Base-by-base conservation (phyloP, 1,140 invertebrate genomes). In the Rhagoletis pomonella region DNA sequence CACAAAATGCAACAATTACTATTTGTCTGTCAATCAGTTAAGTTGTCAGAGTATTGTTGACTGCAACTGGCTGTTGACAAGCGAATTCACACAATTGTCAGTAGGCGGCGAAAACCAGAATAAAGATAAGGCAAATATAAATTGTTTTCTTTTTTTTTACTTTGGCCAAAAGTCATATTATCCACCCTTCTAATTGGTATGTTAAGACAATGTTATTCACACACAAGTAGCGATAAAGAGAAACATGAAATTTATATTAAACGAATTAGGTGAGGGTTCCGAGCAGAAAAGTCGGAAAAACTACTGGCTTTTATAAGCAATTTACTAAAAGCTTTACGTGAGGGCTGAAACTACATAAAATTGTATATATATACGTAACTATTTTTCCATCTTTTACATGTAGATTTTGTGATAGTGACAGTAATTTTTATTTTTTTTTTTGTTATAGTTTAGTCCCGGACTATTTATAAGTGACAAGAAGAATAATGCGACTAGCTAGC, bases 171-270 rank as follows among this genome's bases (percentile, higher is more conserved):
- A 67, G n/a, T 67, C n/a, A 44, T 44, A 6, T 47, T 4, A 17
- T 39, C 14, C 67, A 73, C 67, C 39, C 67, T 2, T 5, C 9
- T 39, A 29, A 7, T 3, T 55, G 10, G 50, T 5, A n/a, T n/a
- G 62, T n/a, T n/a, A 29, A 29, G 29, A 39, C 65, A 67, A n/a
- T 39, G 9, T 39, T 12, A 29, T 67, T 3, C 65, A 10, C 10
- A 39, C 9, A 67, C 39, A 42, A 29, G n/a, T n/a, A n/a, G n/a
- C n/a, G n/a, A n/a, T n/a, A n/a, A n/a, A n/a, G n/a, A n/a, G n/a
- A n/a, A n/a, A n/a, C n/a, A n/a, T 73, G 12, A 73, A 73, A 73
- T 73, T 47, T 6, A 4, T 73, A 73, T 73, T 73, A 73, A 73
- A 44, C 1, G 39, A 44, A 73, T 73, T 73, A 73, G 17, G 17